Conservation (phyloP, 1,140 invertebrate genomes). For the Diploscapter pachys region DNA sequence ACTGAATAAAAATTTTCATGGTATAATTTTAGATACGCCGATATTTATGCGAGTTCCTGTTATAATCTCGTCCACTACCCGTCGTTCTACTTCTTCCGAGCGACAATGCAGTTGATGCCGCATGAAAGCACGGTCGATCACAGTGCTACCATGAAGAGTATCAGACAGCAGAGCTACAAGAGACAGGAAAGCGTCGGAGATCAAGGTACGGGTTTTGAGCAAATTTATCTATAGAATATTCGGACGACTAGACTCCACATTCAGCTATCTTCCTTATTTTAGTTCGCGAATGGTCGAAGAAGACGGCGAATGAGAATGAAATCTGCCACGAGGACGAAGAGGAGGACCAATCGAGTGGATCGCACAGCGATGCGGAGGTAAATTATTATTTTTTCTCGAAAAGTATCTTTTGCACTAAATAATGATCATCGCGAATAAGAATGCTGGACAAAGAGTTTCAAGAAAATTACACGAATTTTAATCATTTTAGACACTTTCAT, state of each 20-base stretch:
- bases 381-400: neutral
- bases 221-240: neutral
- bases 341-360: slow-evolving; percentile 30
- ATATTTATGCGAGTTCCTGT: slow-evolving; percentile 91
- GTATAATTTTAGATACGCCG: slow-evolving; percentile 71
- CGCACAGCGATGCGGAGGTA: slow-evolving; percentile 37
- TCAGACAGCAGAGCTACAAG: slow-evolving; percentile 32
- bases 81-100: slow-evolving; percentile 77
- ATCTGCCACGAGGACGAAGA: slow-evolving; percentile 46
- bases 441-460: neutral
- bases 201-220: slow-evolving; percentile 32
- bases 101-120: slow-evolving; percentile 73
- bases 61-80: slow-evolving; percentile 97
- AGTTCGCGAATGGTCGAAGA: slow-evolving; percentile 42
- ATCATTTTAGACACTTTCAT: slow-evolving; percentile 6
- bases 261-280: neutral
- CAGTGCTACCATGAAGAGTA: slow-evolving; percentile 65
- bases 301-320: slow-evolving; percentile 36
- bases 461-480: slow-evolving; percentile 17
- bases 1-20: neutral
- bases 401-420: slow-evolving; percentile 14
- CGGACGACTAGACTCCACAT: neutral
- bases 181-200: slow-evolving; percentile 46
- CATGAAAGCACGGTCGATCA: slow-evolving; percentile 96
- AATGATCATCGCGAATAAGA: neutral